Base-by-base conservation (phyloP, 2,888 invertebrate species). In the Drosophila buzzatii region DNA sequence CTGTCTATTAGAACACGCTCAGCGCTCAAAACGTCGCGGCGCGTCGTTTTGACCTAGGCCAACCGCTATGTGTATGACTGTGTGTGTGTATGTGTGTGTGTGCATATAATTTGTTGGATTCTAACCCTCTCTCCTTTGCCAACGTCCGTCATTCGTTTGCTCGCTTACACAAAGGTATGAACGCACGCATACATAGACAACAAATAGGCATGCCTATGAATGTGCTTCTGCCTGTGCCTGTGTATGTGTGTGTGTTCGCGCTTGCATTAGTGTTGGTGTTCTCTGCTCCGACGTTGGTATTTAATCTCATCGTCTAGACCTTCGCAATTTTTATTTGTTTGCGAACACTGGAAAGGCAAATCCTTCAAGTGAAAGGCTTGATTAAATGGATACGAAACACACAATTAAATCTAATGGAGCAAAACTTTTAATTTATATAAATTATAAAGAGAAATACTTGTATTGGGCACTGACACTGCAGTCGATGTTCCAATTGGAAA, bases 1-100 rank as follows among this genome's bases (percentile, higher is more conserved):
- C 16, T 37, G 37, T 23, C 59, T 31, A 42, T 60, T 60, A 73
- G 70, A 77, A 67, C 42, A 58, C 35, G 55, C 62, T 62, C 53
- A 45, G 41, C 65, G 66, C 49, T 66, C 61, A 56, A 59, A 57
- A 6, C 60, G 56, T 44, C 51, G 45, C 55, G 52, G 35, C 61
- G 60, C 45, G 57, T 57, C 72, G 74, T 88, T 88, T 80, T 88
- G 83, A 83, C 83, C 83, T 83, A 83, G 86, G 83, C 83, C 89
- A 83, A 83, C 83, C 70, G 45, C 60, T 61, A 58, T 61, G 45
- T 61, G 44, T 51, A 44, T 31, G 16, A 23, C 18, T 18, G 27
- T 18, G 1, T 18, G 35, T 20, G 27, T 44, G 10, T 51, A 9
- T 51, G 31, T 33, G 27, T 42, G 42, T 42, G 20, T 42, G 16